phyloP scores from a whole-genome alignment of 2,797 vertebrate genomes.

The Mormyrops attenuatus region DNA sequence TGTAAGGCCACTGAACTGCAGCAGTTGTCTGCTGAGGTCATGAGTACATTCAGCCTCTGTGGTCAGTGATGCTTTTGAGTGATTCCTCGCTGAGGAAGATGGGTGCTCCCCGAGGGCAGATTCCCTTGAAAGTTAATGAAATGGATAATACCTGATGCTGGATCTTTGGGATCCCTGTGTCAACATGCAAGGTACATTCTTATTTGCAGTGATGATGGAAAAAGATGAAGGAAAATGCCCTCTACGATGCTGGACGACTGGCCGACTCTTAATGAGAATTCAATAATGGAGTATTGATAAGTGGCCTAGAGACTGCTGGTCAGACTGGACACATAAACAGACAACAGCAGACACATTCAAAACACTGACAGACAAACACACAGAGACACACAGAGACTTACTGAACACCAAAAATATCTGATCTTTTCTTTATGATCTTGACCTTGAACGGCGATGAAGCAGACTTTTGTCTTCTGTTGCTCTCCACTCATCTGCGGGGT shows the following conservation, averaged over 20 bases:
- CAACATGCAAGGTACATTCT: background rate
- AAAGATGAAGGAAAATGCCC: background rate
- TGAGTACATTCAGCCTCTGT: background rate
- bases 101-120: background rate
- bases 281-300: background rate
- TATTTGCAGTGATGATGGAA: background rate
- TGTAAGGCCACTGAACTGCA: background rate
- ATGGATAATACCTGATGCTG: background rate
- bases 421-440: constrained; percentile 15
- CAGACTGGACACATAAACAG: background rate
- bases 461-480: constrained; percentile 5
- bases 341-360: constrained; percentile 14
- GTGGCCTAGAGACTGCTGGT: background rate
- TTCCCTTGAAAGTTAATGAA: background rate
- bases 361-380: constrained; percentile 11
- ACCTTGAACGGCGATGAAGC: constrained; percentile 32
- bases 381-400: background rate
- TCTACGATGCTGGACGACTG: background rate
- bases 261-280: background rate
- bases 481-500: background rate
- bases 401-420: background rate
- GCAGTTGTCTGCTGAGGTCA: background rate
- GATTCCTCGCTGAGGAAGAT: background rate
- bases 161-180: background rate
- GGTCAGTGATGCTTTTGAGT: background rate